Evolutionary conservation across 2,888 invertebrate species (phyloP).

Genomic region (Eristalis pertinax): DNA sequence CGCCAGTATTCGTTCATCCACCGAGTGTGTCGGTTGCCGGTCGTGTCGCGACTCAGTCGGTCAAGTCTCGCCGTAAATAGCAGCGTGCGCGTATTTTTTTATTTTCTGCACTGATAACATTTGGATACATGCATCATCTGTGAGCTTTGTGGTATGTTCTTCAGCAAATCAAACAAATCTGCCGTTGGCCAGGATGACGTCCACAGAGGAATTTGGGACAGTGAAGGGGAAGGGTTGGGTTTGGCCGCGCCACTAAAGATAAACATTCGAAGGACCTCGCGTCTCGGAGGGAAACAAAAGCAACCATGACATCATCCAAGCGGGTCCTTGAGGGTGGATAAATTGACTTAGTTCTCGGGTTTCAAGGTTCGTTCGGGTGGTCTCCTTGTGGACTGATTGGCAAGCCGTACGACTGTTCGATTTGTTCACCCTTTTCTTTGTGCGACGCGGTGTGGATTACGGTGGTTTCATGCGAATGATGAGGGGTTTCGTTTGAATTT

Average conservation of each 20-base stretch:
- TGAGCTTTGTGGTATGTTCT: not conserved
- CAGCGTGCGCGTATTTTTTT: not conserved
- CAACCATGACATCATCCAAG: not conserved
- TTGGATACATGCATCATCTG: not conserved
- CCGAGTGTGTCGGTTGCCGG: constrained; percentile 15
- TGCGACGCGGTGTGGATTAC: not conserved
- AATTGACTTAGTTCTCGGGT: not conserved
- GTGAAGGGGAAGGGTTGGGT: not conserved
- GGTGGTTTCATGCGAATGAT: not conserved
- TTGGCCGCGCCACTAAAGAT: not conserved
- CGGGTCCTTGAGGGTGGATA: not conserved
- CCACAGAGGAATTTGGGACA: not conserved
- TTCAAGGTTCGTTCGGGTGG: not conserved
- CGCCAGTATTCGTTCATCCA: constrained; percentile 43
- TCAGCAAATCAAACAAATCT: not conserved
- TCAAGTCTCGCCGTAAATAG: not conserved
- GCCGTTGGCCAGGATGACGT: not conserved
- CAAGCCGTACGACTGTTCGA: constrained; percentile 17
- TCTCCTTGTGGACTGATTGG: not conserved
- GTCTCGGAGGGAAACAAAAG: not conserved
- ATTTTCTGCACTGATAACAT: not conserved
- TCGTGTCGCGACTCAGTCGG: not conserved
- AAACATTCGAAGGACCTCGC: not conserved
- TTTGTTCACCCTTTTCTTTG: not conserved
- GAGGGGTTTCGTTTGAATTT: not conserved